Evolutionary conservation across 2,113 vertebrate species (phyloP).

Genomic region (Pseudorasbora parva): DNA sequence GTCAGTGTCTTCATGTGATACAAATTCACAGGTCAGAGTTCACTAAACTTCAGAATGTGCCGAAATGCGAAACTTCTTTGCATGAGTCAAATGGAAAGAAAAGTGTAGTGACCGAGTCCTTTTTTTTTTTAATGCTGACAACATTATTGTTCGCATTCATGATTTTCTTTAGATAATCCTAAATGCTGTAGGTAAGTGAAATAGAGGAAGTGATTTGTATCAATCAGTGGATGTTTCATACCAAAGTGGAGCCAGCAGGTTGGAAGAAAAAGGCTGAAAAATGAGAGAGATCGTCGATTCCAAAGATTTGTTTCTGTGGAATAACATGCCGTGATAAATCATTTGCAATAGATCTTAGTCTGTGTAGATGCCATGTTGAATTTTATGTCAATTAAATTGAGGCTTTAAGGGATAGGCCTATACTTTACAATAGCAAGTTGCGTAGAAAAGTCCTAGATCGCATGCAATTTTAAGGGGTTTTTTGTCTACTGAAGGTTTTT

Average conservation of each 20-base stretch:
- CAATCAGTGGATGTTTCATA: background rate
- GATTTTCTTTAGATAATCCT: background rate
- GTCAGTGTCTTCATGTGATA: too few species aligned
- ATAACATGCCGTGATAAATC: background rate
- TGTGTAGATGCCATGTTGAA: background rate
- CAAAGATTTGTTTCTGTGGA: background rate
- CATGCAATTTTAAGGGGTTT: too few species aligned
- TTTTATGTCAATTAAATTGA: background rate
- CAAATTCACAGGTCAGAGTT: too few species aligned
- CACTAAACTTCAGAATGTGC: too few species aligned
- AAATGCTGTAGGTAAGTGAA: background rate
- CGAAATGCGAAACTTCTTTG: too few species aligned
- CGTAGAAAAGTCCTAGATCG: too few species aligned
- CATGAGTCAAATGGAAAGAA: too few species aligned
- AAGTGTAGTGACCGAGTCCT: background rate
- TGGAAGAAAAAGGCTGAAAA: too few species aligned
- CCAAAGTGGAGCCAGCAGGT: background rate
- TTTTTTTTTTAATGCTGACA: background rate
- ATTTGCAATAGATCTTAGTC: background rate
- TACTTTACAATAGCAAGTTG: too few species aligned
- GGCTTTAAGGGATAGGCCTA: too few species aligned
- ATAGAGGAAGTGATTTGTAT: background rate
- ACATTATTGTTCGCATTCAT: background rate
- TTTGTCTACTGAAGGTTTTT: too few species aligned
- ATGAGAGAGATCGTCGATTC: too few species aligned